Evolutionary conservation across 2,113 vertebrate species (phyloP).

Genomic region (cat (Felis catus)): DNA sequence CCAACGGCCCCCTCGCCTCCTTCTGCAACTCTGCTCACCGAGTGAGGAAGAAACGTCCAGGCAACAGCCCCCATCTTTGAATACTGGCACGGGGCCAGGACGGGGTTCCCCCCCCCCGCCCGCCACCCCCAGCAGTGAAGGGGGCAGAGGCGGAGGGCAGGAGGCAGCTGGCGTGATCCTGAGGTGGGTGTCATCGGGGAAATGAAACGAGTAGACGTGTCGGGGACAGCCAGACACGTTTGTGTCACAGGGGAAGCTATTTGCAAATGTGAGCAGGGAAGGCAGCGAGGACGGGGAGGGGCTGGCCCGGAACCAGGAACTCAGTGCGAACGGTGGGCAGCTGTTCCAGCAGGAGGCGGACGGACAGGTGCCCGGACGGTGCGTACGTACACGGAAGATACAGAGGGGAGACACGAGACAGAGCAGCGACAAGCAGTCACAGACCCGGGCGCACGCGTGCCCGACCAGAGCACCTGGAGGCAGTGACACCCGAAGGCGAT

Average conservation of each 20-base stretch:
- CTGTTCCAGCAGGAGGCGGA: neutral
- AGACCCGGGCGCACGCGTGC: fast-evolving
- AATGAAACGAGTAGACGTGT: no score
- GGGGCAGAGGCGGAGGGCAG: fast-evolving
- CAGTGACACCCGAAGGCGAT: fast-evolving
- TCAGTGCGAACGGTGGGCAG: neutral
- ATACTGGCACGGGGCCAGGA: neutral
- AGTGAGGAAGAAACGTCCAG: neutral
- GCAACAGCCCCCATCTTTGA: neutral
- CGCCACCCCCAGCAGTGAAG: no score
- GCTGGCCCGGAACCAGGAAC: fast-evolving
- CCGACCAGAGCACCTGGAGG: neutral
- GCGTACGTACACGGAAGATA: fast-evolving
- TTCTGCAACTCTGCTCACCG: neutral
- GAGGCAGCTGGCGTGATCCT: neutral
- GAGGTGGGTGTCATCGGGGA: neutral
- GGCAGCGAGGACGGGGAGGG: neutral
- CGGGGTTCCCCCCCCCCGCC: neutral
- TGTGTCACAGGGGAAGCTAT: no score
- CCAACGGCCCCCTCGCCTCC: neutral
- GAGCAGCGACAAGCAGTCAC: neutral
- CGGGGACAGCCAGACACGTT: no score
- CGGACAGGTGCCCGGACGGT: no score
- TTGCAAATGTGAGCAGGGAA: neutral
- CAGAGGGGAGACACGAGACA: neutral